phyloP scores from a whole-genome alignment of 2,113 vertebrate species.

The Plestiodon gilberti region DNA sequence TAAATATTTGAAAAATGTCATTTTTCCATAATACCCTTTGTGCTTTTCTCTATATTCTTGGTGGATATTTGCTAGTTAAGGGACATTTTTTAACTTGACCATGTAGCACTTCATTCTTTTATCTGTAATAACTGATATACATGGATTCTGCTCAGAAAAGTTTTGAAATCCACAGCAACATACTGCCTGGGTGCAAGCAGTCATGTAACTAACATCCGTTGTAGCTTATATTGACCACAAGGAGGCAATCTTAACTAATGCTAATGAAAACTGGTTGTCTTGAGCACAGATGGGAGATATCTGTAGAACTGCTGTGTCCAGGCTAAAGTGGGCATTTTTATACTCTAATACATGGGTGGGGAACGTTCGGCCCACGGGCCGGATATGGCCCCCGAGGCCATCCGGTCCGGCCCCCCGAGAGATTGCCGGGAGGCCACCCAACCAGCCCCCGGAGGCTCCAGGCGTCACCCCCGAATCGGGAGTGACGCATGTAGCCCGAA shows the following conservation, averaged over 20 bases:
- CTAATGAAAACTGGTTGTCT: conserved; percentile 14
- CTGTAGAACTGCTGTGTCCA: conserved; percentile 18
- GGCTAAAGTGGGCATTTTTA: conserved; percentile 19
- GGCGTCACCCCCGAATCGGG: no score
- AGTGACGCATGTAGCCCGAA: no score
- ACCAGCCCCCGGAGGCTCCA: no score
- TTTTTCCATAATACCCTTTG: conserved; percentile 58
- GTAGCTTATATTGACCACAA: conserved; percentile 32
- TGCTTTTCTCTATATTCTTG: conserved; percentile 50
- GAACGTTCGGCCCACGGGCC: no score
- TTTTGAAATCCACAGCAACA: conserved; percentile 11
- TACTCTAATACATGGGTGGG: no score
- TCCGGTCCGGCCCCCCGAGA: no score
- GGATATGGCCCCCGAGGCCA: no score
- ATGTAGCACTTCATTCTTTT: conserved; percentile 34
- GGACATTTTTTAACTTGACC: conserved; percentile 13
- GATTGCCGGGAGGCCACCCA: no score
- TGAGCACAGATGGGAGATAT: background rate
- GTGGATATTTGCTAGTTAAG: conserved; percentile 39
- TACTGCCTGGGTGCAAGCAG: background rate
- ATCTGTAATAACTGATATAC: background rate
- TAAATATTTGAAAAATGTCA: conserved; percentile 63
- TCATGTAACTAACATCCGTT: conserved; percentile 5
- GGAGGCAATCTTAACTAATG: conserved; percentile 57
- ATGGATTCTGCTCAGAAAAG: background rate